Evolutionary conservation across 2,113 vertebrate species (phyloP).

Genomic region (Tetraodon nigroviridis): DNA sequence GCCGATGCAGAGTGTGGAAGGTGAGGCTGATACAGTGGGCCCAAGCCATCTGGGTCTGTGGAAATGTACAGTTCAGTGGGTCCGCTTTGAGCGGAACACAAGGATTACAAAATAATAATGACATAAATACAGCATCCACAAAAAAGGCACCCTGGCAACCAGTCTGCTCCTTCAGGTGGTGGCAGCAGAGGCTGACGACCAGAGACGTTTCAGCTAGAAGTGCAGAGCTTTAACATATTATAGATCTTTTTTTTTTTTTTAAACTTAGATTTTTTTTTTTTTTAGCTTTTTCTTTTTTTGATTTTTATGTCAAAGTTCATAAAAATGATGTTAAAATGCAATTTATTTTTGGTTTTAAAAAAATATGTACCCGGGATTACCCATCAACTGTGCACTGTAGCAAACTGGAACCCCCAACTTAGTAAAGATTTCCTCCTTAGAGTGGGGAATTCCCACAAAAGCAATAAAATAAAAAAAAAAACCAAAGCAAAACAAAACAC

Average conservation of each 20-base stretch:
- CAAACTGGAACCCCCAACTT: slow-evolving; percentile 66
- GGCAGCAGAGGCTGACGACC: slow-evolving; percentile 52
- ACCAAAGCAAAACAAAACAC: slow-evolving; percentile 12
- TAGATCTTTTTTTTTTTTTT: slow-evolving; percentile 57
- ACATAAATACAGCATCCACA: slow-evolving; percentile 70
- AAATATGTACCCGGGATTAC: slow-evolving; percentile 78
- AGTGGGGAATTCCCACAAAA: slow-evolving; percentile 55
- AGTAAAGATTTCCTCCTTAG: slow-evolving; percentile 59
- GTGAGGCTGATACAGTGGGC: slow-evolving; percentile 65
- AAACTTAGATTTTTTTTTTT: slow-evolving; percentile 62
- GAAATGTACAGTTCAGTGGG: slow-evolving; percentile 70
- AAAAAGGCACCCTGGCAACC: slow-evolving; percentile 67
- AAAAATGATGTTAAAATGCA: slow-evolving; percentile 74
- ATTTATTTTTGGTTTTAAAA: slow-evolving; percentile 81
- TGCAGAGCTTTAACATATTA: slow-evolving; percentile 73
- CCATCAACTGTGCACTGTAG: slow-evolving; percentile 74
- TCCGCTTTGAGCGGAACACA: slow-evolving; percentile 65
- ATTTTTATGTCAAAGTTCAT: slow-evolving; percentile 74
- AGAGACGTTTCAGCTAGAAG: slow-evolving; percentile 73
- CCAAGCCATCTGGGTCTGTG: slow-evolving; percentile 60
- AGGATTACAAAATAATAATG: slow-evolving; percentile 45
- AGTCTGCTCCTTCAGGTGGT: slow-evolving; percentile 54
- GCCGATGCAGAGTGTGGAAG: slow-evolving; percentile 52
- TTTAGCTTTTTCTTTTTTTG: slow-evolving; percentile 44
- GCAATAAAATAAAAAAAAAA: slow-evolving; percentile 23